phyloP scores from a whole-genome alignment of 2,113 vertebrate genomes.

The Acrocephalus kingi region DNA sequence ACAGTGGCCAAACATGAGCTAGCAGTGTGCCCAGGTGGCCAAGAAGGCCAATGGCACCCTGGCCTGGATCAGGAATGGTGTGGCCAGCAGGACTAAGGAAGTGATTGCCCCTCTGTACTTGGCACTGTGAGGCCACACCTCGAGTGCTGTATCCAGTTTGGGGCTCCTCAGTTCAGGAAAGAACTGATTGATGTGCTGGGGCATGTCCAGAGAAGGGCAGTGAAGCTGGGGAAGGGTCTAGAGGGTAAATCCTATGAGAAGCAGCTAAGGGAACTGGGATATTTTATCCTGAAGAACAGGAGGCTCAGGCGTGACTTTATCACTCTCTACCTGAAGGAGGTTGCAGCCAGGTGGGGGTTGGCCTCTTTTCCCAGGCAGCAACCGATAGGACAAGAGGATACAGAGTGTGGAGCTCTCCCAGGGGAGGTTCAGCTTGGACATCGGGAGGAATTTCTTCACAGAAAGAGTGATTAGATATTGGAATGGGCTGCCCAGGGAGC shows the following conservation, averaged over 20 bases:
- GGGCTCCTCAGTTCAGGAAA: background rate
- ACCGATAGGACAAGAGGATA: background rate
- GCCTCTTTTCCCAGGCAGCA: background rate
- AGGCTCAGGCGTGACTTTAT: background rate
- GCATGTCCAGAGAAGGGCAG: background rate
- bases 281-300: background rate
- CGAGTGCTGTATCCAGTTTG: fast-evolving
- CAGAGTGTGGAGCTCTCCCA: background rate
- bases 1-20: background rate
- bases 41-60: fast-evolving
- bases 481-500: background rate
- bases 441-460: background rate
- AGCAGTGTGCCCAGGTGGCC: background rate
- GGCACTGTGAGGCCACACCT: background rate
- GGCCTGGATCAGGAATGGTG: background rate
- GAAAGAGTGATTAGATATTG: background rate
- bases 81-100: background rate
- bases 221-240: background rate
- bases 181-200: background rate
- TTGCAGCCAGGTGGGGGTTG: background rate
- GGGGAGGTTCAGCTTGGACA: background rate
- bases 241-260: background rate
- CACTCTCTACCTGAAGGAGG: background rate
- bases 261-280: background rate
- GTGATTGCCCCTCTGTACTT: background rate